phyloP scores from a whole-genome alignment of 2,888 invertebrate species.

The Cantharis lateralis region DNA sequence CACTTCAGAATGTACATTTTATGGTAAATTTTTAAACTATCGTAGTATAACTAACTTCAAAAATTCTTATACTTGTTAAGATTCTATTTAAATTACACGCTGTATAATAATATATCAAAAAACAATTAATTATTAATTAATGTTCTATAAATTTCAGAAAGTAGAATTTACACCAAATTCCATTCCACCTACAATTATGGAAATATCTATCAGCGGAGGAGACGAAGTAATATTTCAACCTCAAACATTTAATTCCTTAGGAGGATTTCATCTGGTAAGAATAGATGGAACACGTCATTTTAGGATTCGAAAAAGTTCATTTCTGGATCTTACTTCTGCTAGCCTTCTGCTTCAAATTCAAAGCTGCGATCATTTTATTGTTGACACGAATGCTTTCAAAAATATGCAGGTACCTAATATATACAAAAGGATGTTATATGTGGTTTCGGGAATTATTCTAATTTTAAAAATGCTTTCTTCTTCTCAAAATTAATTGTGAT shows the following conservation, averaged over 20 bases:
- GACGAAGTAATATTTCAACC: constrained; percentile 60
- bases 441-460: neutral
- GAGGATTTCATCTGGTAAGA: constrained; percentile 61
- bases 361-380: constrained; percentile 62
- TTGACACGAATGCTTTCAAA: constrained; percentile 68
- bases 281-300: constrained; percentile 61
- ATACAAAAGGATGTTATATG: neutral
- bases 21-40: too few relatives aligned
- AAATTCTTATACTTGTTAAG: too few relatives aligned
- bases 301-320: constrained; percentile 63
- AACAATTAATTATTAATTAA: neutral
- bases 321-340: constrained; percentile 64
- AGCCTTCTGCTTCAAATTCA: constrained; percentile 65
- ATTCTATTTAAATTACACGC: neutral
- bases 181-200: constrained; percentile 63
- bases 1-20: neutral
- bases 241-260: constrained; percentile 62
- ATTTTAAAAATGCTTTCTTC: neutral
- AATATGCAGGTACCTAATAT: constrained; percentile 58
- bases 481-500: neutral
- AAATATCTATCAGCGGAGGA: constrained; percentile 63
- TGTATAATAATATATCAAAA: too few relatives aligned
- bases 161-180: constrained; percentile 58
- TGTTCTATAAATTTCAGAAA: constrained; percentile 54
- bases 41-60: too few relatives aligned